A percentile compares a stretch with the other conserved stretches of the same genome.
phyloP scores from a whole-genome alignment of 2,888 invertebrate species.

The Heteropelma amictum region DNA sequence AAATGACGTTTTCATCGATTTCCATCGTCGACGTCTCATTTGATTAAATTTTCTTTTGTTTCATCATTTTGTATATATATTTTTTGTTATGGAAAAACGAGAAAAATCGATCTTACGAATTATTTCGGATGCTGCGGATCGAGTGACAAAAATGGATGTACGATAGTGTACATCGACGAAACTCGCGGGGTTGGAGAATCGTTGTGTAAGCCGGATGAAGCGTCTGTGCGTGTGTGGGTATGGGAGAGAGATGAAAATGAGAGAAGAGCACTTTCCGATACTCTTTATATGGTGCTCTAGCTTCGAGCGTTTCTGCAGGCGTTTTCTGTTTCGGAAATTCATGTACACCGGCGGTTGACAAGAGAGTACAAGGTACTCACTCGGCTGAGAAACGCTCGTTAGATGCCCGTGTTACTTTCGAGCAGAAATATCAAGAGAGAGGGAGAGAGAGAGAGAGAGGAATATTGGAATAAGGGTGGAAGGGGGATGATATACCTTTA shows the following conservation, averaged over 20 bases:
- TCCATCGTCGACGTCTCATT: too few relatives aligned
- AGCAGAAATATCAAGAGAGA: neutral
- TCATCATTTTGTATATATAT: too few relatives aligned
- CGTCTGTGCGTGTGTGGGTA: neutral
- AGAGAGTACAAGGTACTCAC: conserved; percentile 38
- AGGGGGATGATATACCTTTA: conserved; percentile 51
- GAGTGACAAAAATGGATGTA: neutral
- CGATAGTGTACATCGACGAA: neutral
- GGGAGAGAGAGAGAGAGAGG: neutral
- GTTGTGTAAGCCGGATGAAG: neutral
- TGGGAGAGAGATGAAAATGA: neutral
- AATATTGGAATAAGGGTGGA: conserved; percentile 14
- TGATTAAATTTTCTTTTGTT: too few relatives aligned
- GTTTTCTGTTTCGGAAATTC: conserved; percentile 55
- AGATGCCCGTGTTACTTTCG: conserved; percentile 35
- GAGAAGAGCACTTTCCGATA: conserved; percentile 3
- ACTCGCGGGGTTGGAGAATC: neutral
- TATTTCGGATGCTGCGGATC: neutral
- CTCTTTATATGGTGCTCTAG: neutral
- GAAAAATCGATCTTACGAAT: neutral
- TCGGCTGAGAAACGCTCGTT: conserved; percentile 56
- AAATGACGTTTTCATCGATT: too few relatives aligned
- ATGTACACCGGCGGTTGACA: conserved; percentile 32
- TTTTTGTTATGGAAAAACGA: too few relatives aligned
- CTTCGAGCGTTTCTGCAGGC: conserved; percentile 39